Percentiles rank a stretch among this genome's conserved stretches.
phyloP scores from a whole-genome alignment of 37 sponge, comb jelly and placozoan species.

The Bolinopsis microptera region DNA sequence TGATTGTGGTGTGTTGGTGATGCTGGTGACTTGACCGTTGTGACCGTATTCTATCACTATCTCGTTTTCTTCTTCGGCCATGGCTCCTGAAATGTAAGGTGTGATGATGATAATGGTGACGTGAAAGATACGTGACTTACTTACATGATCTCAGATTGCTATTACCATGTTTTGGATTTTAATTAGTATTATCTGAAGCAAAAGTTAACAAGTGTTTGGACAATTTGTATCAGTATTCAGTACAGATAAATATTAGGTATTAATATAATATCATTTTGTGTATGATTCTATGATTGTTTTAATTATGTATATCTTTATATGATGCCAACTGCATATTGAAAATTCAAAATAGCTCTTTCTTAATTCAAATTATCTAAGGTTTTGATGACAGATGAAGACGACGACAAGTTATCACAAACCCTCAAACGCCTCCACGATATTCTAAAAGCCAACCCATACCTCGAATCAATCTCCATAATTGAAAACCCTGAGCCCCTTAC shows the following conservation, averaged over 20 bases:
- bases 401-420: neutral
- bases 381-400: neutral
- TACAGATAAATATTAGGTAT: too few relatives aligned
- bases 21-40: neutral
- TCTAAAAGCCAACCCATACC: neutral
- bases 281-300: too few relatives aligned
- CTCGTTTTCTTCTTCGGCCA: neutral
- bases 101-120: too few relatives aligned
- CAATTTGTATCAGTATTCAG: too few relatives aligned
- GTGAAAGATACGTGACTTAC: too few relatives aligned
- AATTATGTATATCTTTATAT: neutral
- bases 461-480: slow-evolving; percentile 10
- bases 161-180: too few relatives aligned
- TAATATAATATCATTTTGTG: neutral
- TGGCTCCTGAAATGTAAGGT: too few relatives aligned
- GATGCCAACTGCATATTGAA: neutral
- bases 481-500: neutral
- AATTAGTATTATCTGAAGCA: too few relatives aligned
- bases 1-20: neutral
- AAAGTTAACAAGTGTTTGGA: too few relatives aligned
- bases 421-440: neutral
- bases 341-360: neutral
- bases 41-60: neutral
- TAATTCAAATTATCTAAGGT: neutral
- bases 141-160: too few relatives aligned